Conservation (phyloP, 1,140 invertebrate genomes). For the Cyrtorhinus lividipennis region DNA sequence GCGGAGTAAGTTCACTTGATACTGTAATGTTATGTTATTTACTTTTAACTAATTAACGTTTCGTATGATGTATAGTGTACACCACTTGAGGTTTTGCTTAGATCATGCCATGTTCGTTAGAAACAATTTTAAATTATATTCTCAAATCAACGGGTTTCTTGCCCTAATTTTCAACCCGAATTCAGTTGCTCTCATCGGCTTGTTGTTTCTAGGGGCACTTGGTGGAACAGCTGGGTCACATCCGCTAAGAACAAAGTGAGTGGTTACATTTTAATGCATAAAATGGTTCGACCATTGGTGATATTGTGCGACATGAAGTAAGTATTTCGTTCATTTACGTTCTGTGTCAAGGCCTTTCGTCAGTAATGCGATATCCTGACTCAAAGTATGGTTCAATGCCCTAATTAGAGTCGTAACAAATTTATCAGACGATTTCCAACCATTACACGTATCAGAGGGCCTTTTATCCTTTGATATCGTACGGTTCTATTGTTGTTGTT, state of each 20-base stretch:
- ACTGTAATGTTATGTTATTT: not conserved
- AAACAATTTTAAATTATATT: not conserved
- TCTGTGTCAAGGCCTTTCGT: not conserved
- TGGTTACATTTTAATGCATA: too few relatives aligned
- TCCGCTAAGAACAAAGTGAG: not conserved
- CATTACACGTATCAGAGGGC: too few relatives aligned
- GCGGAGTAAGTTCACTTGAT: not conserved
- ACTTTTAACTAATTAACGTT: not conserved
- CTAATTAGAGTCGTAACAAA: too few relatives aligned
- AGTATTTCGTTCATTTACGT: not conserved
- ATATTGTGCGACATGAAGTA: not conserved
- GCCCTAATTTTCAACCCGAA: not conserved
- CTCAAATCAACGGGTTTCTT: not conserved
- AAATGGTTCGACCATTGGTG: too few relatives aligned
- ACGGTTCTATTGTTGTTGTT: too few relatives aligned
- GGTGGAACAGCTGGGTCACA: conserved; percentile 3
- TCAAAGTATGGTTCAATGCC: too few relatives aligned
- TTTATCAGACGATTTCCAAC: too few relatives aligned
- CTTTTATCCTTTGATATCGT: too few relatives aligned
- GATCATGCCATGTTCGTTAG: not conserved
- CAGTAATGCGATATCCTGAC: not conserved
- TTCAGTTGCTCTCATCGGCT: not conserved
- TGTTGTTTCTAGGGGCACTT: not conserved
- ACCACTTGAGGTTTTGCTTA: not conserved
- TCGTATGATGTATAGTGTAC: not conserved